A percentile compares a stretch with the other conserved stretches of the same genome.
Evolutionary conservation across 2,888 invertebrate genomes (phyloP).

Genomic region (Ametastegia equiseti): DNA sequence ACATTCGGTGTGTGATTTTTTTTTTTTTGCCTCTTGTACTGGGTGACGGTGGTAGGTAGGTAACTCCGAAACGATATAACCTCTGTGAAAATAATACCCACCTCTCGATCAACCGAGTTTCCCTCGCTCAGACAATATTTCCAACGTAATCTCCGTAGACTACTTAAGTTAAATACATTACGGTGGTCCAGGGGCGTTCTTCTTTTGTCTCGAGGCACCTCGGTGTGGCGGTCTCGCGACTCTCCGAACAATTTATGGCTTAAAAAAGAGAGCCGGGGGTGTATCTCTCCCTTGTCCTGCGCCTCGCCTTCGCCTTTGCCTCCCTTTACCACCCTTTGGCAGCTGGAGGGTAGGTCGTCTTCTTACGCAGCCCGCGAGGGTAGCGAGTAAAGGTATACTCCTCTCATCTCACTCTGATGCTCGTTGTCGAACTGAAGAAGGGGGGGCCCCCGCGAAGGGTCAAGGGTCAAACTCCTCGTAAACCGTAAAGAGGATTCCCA

Average conservation of each 20-base stretch:
- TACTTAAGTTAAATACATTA: slow-evolving; percentile 73
- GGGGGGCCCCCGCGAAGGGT: neutral
- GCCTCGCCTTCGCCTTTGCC: slow-evolving; percentile 8
- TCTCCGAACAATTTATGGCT: slow-evolving; percentile 71
- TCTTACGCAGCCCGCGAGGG: slow-evolving; percentile 24
- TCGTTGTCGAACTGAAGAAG: slow-evolving; percentile 41
- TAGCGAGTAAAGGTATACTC: slow-evolving; percentile 17
- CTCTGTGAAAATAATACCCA: slow-evolving; percentile 41
- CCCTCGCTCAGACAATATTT: slow-evolving; percentile 64
- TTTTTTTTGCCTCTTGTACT: neutral
- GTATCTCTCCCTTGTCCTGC: slow-evolving; percentile 26
- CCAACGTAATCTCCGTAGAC: slow-evolving; percentile 68
- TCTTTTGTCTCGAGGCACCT: slow-evolving; percentile 72
- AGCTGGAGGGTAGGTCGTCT: slow-evolving; percentile 1
- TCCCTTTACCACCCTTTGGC: neutral
- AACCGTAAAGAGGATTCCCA: slow-evolving; percentile 75
- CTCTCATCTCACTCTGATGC: too few relatives aligned
- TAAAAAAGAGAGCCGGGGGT: slow-evolving; percentile 50
- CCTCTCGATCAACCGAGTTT: slow-evolving; percentile 46
- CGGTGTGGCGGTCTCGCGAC: slow-evolving; percentile 63
- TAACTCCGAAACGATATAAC: slow-evolving; percentile 8
- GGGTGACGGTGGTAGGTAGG: too few relatives aligned
- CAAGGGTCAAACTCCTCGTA: slow-evolving; percentile 70
- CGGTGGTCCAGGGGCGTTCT: slow-evolving; percentile 65
- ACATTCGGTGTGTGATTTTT: neutral